Evolutionary conservation across 2,888 invertebrate species (phyloP).

Genomic region (Salticus scenicus): DNA sequence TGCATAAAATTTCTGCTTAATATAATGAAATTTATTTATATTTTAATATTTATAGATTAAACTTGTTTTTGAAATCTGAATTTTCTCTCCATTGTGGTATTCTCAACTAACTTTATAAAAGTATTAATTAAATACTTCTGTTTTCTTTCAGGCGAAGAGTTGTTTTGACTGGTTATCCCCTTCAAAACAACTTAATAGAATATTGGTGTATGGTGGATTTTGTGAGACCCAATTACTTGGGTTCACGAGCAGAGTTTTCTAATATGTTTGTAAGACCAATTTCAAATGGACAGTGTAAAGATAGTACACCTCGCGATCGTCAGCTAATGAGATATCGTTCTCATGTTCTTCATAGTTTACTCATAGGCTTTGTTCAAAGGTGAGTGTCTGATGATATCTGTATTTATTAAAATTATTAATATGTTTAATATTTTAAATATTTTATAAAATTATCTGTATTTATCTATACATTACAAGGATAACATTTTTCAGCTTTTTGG

Average conservation of each 20-base stretch:
- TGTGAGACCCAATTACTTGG: slow-evolving; percentile 96
- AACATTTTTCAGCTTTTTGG: too few relatives aligned
- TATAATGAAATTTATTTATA: too few relatives aligned
- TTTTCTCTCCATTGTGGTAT: too few relatives aligned
- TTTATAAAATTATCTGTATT: too few relatives aligned
- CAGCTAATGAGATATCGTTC: slow-evolving; percentile 95
- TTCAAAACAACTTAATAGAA: slow-evolving; percentile 95
- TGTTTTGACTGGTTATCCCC: slow-evolving; percentile 97
- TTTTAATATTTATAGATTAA: too few relatives aligned
- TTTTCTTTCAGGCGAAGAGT: slow-evolving; percentile 81
- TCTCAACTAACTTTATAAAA: too few relatives aligned
- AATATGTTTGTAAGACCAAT: slow-evolving; percentile 99
- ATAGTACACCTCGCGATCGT: slow-evolving; percentile 95
- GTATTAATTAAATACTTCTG: too few relatives aligned
- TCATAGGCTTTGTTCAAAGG: slow-evolving; percentile 97
- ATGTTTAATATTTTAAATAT: too few relatives aligned
- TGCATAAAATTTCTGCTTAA: too few relatives aligned
- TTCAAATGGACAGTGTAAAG: slow-evolving; percentile 97
- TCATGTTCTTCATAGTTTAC: slow-evolving; percentile 93
- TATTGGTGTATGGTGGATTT: slow-evolving; percentile 99
- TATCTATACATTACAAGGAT: too few relatives aligned
- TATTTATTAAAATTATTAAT: too few relatives aligned
- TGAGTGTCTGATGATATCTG: slow-evolving; percentile 74
- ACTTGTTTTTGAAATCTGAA: too few relatives aligned
- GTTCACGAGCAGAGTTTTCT: slow-evolving; percentile 96